phyloP scores from a whole-genome alignment of 92 coral and sea anemone genomes.

The Heliopora coerulea region DNA sequence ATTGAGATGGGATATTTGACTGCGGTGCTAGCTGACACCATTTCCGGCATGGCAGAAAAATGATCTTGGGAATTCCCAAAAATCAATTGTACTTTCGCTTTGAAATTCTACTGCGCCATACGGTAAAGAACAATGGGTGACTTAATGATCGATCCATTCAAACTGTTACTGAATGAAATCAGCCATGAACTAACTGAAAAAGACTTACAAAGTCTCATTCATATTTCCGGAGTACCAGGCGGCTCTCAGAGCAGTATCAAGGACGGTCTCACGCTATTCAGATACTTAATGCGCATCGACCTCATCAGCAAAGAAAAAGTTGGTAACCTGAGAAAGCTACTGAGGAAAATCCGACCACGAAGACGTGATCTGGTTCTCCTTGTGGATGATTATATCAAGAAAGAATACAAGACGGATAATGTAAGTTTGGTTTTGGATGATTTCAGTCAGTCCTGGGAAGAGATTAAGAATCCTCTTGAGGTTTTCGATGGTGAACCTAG shows the following conservation, averaged over 20 bases:
- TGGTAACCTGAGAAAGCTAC: slow-evolving; percentile 48
- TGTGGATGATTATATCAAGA: slow-evolving; percentile 55
- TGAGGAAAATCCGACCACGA: slow-evolving; percentile 62
- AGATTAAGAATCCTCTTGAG: not conserved
- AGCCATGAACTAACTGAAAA: slow-evolving; percentile 60
- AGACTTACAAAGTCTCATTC: slow-evolving; percentile 63
- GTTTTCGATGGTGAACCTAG: not conserved
- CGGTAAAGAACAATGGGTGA: not conserved
- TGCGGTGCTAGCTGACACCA: too few relatives aligned
- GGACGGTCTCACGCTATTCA: slow-evolving; percentile 64
- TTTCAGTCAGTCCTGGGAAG: not conserved
- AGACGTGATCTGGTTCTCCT: slow-evolving; percentile 59
- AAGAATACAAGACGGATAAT: slow-evolving; percentile 41
- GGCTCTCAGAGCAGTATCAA: slow-evolving; percentile 50
- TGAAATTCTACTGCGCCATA: not conserved
- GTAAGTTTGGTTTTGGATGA: slow-evolving; percentile 16
- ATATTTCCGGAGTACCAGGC: slow-evolving; percentile 66
- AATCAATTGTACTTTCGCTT: not conserved
- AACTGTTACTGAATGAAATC: slow-evolving; percentile 66
- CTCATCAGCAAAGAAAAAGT: slow-evolving; percentile 64
- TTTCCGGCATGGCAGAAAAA: too few relatives aligned
- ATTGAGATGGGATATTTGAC: too few relatives aligned
- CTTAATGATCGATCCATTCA: slow-evolving; percentile 59
- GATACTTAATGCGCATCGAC: slow-evolving; percentile 58
- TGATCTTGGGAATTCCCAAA: too few relatives aligned